Evolutionary conservation across 64 coral and sea anemone genomes (phyloP), one percentile per base, ranked within the genome.

Genomic region (Montipora capricornis): DNA sequence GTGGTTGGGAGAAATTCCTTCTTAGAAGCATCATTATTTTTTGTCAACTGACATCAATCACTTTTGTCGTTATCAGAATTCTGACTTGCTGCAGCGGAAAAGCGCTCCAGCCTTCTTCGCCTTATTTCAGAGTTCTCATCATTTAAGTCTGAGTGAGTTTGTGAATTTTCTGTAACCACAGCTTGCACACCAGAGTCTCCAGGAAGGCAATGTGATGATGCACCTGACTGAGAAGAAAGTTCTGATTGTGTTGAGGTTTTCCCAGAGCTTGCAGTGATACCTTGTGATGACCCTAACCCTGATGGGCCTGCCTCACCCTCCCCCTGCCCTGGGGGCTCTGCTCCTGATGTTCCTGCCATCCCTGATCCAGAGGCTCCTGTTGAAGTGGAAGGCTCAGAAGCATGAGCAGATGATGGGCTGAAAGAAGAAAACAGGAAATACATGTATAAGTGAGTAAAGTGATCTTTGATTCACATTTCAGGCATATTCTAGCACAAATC

Each of bases 41-140:
- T 57, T 57, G 71, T 22, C 37, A 37, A 74, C 0, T 9, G 6
- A 46, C 15, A 7, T 84, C 82, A 86, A 46, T 71, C 66, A 8
- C 51, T 51, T 22, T 86, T 49, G 44, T 86, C 82, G 9, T 86
- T 70, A 47, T 86, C 66, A 22, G 62, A 47, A 6, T 45, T 22
- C 15, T 86, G 46, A 16, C 17, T 71, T n/a, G 6, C 14, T 24
- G 81, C 5, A 14, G 16, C 71, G n/a, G 59, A 89, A 90, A 95
- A 95, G 3, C 88, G 68, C 76, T 95, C 88, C 47, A 95, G 44
- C 20, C 93, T 84, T 15, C 88, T 70, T 74, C 88, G 80, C 48
- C 93, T 90, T 51, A 95, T 95, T 95, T 95, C 93, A 79, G 89
- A 85, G 83, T 83, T 90, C 47, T 95, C 88, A 1, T 81, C 82